phyloP scores from a whole-genome alignment of 2,888 invertebrate genomes.

The Dicyrtomina minuta region DNA sequence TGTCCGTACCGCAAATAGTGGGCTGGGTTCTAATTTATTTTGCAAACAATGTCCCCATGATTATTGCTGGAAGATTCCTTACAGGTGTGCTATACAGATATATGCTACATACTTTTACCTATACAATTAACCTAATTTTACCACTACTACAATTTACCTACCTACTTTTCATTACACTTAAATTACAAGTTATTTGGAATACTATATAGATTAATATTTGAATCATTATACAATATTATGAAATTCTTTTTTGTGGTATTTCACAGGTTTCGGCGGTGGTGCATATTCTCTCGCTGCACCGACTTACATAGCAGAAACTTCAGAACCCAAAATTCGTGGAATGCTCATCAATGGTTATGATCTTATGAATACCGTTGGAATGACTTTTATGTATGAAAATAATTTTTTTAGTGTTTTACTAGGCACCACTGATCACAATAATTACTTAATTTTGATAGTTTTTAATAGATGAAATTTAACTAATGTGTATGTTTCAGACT shows the following conservation, averaged over 20 bases:
- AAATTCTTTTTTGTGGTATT: too few species aligned
- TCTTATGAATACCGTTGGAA: not conserved
- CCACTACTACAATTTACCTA: too few species aligned
- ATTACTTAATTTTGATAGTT: too few species aligned
- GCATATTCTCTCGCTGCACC: not conserved
- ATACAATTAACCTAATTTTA: not conserved
- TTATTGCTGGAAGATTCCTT: not conserved
- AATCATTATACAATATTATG: too few species aligned
- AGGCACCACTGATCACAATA: too few species aligned
- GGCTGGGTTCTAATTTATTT: slow-evolving; percentile 11
- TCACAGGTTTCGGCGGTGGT: not conserved
- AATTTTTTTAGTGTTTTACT: too few species aligned
- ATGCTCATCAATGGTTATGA: not conserved
- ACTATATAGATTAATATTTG: too few species aligned
- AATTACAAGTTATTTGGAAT: too few species aligned
- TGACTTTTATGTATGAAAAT: not conserved
- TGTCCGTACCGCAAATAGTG: not conserved
- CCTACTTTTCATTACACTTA: too few species aligned
- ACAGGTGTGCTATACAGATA: not conserved
- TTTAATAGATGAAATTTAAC: too few species aligned
- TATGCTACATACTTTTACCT: not conserved
- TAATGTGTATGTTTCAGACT: slow-evolving; percentile 28
- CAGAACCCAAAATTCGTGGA: slow-evolving; percentile 10
- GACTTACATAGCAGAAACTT: slow-evolving; percentile 14
- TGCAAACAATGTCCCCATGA: not conserved